These are phyloP conservation scores for Rattus norvegicus DNA, from an alignment of 2,113 vertebrate genomes.

Conservation along the genomic window GRCr8 NC_086027.1:67935001-67935500, in stretches of 20 bases:
- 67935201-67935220: slow-evolving; percentile 66
- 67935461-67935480: slow-evolving; percentile 77
- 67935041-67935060: slow-evolving; percentile 75
- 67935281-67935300: slow-evolving; percentile 79
- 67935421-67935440: slow-evolving; percentile 73
- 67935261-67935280: slow-evolving; percentile 77
- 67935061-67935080: slow-evolving; percentile 61
- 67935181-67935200: not conserved
- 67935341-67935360: slow-evolving; percentile 69
- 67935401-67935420: slow-evolving; percentile 69
- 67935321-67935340: slow-evolving; percentile 66
- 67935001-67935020: slow-evolving; percentile 75
- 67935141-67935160: slow-evolving; percentile 28
- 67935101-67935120: slow-evolving; percentile 44
- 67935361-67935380: slow-evolving; percentile 69
- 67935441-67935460: slow-evolving; percentile 75
- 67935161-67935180: slow-evolving; percentile 26
- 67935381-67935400: slow-evolving; percentile 56
- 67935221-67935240: slow-evolving; percentile 66
- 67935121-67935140: slow-evolving; percentile 55
- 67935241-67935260: slow-evolving; percentile 73
- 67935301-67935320: slow-evolving; percentile 74
- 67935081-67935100: slow-evolving; percentile 68
- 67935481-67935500: slow-evolving; percentile 78
- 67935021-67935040: slow-evolving; percentile 72